These are phyloP conservation scores for Myrmecobius fasciatus DNA, from an alignment of 2,113 vertebrate genomes.

Conservation along the genomic window DNA sequence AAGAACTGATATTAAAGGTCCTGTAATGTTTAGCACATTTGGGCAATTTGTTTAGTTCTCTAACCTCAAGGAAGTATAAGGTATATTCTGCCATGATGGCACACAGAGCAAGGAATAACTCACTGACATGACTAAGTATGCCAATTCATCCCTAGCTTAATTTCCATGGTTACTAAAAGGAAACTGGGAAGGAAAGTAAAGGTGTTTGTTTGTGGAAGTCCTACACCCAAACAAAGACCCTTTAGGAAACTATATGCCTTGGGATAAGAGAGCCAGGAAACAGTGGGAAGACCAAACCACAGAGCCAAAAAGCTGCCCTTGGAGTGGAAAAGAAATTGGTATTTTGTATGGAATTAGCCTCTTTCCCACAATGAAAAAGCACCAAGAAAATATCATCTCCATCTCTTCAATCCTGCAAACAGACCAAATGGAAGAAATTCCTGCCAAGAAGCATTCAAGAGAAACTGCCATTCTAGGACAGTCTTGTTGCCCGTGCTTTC, in stretches of 20 bases:
- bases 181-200: background rate
- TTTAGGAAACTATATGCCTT: background rate
- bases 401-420: background rate
- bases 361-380: background rate
- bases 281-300: background rate
- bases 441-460: background rate
- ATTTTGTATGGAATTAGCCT: background rate
- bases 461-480: rapidly evolving
- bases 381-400: no score
- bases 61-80: background rate
- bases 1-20: background rate
- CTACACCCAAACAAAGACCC: background rate
- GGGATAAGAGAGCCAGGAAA: background rate
- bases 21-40: background rate
- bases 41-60: background rate
- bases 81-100: background rate
- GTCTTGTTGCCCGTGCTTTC: background rate
- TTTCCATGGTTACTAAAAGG: background rate
- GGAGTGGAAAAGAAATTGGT: constrained; percentile 1
- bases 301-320: background rate
- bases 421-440: background rate
- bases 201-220: background rate
- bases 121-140: background rate
- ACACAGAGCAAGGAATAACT: background rate
- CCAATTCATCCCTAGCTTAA: background rate